Evolutionary conservation across 53 echinoderm and acorn worm genomes (phyloP).

Genomic region (Holothuria scabra): DNA sequence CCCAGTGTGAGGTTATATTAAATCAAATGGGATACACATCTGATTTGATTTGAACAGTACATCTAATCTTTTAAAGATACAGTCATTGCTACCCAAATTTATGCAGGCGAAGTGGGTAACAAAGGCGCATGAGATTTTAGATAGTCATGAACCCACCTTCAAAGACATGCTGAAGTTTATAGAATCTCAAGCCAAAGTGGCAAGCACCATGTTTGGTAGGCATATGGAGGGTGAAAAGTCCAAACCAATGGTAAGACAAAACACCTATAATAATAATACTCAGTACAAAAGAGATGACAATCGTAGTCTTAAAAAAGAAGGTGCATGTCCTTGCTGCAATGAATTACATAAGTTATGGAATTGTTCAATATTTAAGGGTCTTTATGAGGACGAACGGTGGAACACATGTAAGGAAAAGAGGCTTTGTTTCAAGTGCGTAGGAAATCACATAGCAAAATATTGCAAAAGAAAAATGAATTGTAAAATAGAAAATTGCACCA

Average conservation of each 20-base stretch:
- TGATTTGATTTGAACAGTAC: constrained; percentile 43
- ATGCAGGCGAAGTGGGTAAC: constrained; percentile 47
- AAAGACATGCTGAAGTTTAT: constrained; percentile 32
- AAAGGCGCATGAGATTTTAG: constrained; percentile 49
- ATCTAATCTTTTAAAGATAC: constrained; percentile 20
- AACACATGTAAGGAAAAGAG: background rate
- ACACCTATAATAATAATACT: background rate
- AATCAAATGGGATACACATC: constrained; percentile 45
- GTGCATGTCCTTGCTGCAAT: constrained; percentile 1
- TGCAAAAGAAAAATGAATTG: constrained; percentile 41
- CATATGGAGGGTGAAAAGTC: constrained; percentile 10
- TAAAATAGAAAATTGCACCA: constrained; percentile 2
- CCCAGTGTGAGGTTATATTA: constrained; percentile 37
- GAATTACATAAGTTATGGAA: constrained; percentile 34
- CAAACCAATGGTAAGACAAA: constrained; percentile 7
- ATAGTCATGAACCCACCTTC: constrained; percentile 33
- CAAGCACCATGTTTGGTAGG: constrained; percentile 34
- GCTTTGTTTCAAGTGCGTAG: constrained; percentile 32
- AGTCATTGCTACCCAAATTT: constrained; percentile 14
- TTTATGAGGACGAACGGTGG: constrained; percentile 13
- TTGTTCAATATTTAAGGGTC: constrained; percentile 17
- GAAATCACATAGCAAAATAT: constrained; percentile 45
- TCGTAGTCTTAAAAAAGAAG: background rate
- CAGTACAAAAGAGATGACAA: constrained; percentile 1
- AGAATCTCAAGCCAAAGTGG: constrained; percentile 24